phyloP scores from a whole-genome alignment of 2,113 vertebrate species.

The Silurus meridionalis region DNA sequence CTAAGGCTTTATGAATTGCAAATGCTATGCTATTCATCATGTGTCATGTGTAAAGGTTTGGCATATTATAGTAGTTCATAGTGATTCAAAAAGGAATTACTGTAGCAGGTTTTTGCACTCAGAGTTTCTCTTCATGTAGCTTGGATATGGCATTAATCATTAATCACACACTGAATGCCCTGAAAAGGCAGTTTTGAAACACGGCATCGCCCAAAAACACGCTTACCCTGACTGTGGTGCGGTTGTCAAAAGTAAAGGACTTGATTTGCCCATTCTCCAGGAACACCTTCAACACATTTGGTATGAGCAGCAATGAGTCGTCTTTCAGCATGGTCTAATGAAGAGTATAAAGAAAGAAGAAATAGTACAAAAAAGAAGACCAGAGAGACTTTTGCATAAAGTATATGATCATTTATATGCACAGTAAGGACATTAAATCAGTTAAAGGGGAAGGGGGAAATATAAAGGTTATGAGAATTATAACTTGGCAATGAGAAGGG shows the following conservation, averaged over 20 bases:
- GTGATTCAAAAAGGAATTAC: constrained; percentile 1
- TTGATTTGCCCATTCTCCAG: constrained; percentile 99
- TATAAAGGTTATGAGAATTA: constrained; percentile 27
- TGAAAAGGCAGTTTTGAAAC: constrained; percentile 11
- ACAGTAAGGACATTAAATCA: constrained; percentile 36
- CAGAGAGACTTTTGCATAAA: neutral
- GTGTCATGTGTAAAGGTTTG: constrained; percentile 10
- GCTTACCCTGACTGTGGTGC: constrained; percentile 93
- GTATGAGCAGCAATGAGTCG: constrained; percentile 94
- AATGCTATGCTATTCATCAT: constrained; percentile 25
- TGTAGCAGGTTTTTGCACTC: neutral
- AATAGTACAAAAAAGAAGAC: constrained; percentile 13
- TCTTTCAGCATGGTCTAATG: constrained; percentile 97
- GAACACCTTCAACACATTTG: constrained; percentile 97
- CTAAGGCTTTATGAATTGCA: constrained; percentile 7
- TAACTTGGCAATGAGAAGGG: constrained; percentile 40
- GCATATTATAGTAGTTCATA: neutral
- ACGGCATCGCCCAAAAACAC: neutral
- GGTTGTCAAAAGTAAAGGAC: constrained; percentile 96
- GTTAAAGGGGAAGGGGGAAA: constrained; percentile 1
- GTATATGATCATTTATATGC: constrained; percentile 28
- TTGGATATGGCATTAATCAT: neutral
- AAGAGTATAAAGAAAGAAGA: constrained; percentile 36
- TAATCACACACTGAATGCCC: neutral
- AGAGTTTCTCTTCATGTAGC: neutral